Conservation (phyloP, 2,888 invertebrate genomes). For the Drosophila suboccidentalis region DNA sequence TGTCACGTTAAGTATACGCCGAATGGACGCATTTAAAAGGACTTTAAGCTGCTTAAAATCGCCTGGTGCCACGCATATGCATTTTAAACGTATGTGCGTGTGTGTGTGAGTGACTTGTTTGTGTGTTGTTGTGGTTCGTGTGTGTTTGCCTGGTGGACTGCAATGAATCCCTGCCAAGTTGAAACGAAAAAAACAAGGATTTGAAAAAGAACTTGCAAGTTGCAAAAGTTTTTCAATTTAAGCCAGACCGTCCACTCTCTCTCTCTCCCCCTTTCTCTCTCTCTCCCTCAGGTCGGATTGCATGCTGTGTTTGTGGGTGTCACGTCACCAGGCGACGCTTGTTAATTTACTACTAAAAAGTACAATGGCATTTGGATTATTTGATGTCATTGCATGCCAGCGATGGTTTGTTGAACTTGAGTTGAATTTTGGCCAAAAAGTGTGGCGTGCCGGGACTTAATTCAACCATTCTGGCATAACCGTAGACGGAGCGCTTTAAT, state of each 20-base stretch:
- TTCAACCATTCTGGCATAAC: conserved; percentile 29
- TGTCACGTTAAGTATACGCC: conserved; percentile 40
- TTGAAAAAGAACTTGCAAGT: conserved; percentile 66
- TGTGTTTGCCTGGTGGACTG: conserved; percentile 41
- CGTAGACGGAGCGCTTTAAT: conserved; percentile 50
- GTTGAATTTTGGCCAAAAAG: conserved; percentile 4
- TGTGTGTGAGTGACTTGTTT: conserved; percentile 27
- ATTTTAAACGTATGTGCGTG: conserved; percentile 7
- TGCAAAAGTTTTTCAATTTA: conserved; percentile 78
- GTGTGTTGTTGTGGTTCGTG: conserved; percentile 15
- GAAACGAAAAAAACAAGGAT: conserved; percentile 31
- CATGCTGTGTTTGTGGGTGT: conserved; percentile 16
- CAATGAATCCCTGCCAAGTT: conserved; percentile 66
- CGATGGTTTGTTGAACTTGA: conserved; percentile 56
- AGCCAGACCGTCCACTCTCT: conserved; percentile 38
- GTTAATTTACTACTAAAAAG: conserved; percentile 75
- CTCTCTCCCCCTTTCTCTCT: not conserved
- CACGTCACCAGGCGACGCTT: conserved; percentile 38
- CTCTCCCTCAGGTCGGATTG: conserved; percentile 9
- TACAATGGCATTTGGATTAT: conserved; percentile 71
- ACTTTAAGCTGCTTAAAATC: conserved; percentile 24
- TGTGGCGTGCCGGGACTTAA: conserved; percentile 37
- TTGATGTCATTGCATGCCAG: conserved; percentile 63
- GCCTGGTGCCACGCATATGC: conserved; percentile 36
- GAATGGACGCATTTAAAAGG: conserved; percentile 12